A percentile compares a stretch with the other conserved stretches of the same genome.
These are phyloP conservation scores for Idris sp. DNA, from an alignment of 1,140 invertebrate species.

Conservation along the genomic window DNA sequence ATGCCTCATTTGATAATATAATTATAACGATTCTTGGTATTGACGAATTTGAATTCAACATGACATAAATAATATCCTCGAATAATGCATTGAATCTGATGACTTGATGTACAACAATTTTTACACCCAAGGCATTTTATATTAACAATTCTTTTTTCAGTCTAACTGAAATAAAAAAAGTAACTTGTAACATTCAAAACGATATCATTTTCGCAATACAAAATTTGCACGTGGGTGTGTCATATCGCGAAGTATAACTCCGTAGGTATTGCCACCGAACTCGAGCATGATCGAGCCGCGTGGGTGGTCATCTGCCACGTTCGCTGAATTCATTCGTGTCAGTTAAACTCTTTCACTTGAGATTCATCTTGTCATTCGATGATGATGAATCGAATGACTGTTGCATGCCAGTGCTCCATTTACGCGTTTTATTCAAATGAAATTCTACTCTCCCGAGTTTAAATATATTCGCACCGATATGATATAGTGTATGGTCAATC, in stretches of 20 bases:
- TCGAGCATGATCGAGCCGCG: conserved; percentile 34
- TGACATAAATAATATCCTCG: too few relatives aligned
- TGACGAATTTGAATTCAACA: not conserved
- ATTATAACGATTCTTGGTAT: conserved; percentile 24
- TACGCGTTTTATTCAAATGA: conserved; percentile 12
- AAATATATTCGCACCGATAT: conserved; percentile 9
- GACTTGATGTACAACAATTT: too few relatives aligned
- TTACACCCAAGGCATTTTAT: too few relatives aligned
- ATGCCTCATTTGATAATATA: conserved; percentile 14
- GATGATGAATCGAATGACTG: conserved; percentile 47
- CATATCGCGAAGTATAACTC: conserved; percentile 27
- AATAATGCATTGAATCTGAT: too few relatives aligned
- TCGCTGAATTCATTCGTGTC: conserved; percentile 37
- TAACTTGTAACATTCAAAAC: too few relatives aligned
- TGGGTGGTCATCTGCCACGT: conserved; percentile 51
- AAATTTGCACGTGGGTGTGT: conserved; percentile 38
- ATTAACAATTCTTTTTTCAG: too few relatives aligned
- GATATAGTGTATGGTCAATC: conserved; percentile 4
- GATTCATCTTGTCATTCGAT: conserved; percentile 40
- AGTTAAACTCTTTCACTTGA: conserved; percentile 30
- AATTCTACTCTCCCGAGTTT: not conserved
- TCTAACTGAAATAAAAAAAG: too few relatives aligned
- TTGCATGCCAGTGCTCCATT: conserved; percentile 30
- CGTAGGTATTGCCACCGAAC: conserved; percentile 51
- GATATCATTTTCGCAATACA: too few relatives aligned